Percentiles rank a stretch among this genome's conserved stretches.
phyloP scores from a whole-genome alignment of 1,140 invertebrate species.

The Solenopsis fugax region DNA sequence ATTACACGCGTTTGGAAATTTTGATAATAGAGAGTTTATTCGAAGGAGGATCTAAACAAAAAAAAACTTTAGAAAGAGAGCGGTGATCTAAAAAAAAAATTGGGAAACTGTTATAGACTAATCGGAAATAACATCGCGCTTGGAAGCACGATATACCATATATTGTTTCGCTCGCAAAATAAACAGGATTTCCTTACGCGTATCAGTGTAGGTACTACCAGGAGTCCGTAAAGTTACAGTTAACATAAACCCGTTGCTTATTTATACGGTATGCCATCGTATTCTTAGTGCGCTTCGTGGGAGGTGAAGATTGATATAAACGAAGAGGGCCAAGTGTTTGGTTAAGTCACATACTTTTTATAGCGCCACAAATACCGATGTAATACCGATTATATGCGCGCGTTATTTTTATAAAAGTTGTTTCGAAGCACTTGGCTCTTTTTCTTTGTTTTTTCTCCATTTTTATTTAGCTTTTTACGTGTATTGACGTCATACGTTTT shows the following conservation, averaged over 20 bases:
- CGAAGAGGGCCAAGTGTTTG: conserved; percentile 17
- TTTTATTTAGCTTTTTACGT: neutral
- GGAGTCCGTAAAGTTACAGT: conserved; percentile 50
- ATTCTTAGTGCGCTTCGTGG: conserved; percentile 49
- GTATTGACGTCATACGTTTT: neutral
- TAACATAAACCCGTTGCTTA: conserved; percentile 49
- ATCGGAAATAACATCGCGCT: neutral
- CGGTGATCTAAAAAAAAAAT: too few species aligned
- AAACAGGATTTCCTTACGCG: conserved; percentile 54
- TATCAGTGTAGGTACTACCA: conserved; percentile 39
- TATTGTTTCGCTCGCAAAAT: conserved; percentile 7
- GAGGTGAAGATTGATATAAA: conserved; percentile 53
- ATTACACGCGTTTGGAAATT: too few species aligned
- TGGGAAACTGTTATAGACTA: neutral
- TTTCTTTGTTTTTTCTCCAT: neutral
- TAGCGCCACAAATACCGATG: conserved; percentile 10
- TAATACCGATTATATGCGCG: neutral
- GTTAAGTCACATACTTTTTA: conserved; percentile 17
- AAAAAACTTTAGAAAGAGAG: too few species aligned
- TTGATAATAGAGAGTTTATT: too few species aligned
- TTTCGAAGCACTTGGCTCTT: neutral
- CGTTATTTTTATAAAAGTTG: neutral
- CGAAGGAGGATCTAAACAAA: too few species aligned
- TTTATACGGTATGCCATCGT: conserved; percentile 39
- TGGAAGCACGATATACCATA: neutral